phyloP scores from a whole-genome alignment of 2,113 vertebrate species.

The Tautogolabrus adspersus region DNA sequence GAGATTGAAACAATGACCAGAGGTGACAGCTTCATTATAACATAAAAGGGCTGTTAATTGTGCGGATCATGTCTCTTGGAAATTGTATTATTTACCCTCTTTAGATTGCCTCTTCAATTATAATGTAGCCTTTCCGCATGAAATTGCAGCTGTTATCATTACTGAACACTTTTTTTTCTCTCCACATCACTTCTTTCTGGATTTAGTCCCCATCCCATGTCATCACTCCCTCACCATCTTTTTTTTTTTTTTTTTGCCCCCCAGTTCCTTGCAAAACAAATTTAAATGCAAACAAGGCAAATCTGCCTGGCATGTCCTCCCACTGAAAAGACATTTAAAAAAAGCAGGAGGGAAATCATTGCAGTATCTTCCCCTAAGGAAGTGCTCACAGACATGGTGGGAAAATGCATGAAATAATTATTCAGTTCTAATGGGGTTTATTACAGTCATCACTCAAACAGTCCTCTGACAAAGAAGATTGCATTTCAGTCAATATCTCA shows the following conservation, averaged over 20 bases:
- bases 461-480: slow-evolving; percentile 5
- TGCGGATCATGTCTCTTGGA: slow-evolving; percentile 14
- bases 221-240: slow-evolving; percentile 33
- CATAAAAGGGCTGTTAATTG: slow-evolving; percentile 24
- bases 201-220: slow-evolving; percentile 28
- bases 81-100: slow-evolving; percentile 29
- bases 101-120: slow-evolving; percentile 17
- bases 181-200: slow-evolving; percentile 44
- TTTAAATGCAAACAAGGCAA: slow-evolving; percentile 75
- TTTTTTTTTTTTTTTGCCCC: slow-evolving; percentile 17
- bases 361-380: slow-evolving; percentile 34
- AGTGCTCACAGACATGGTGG: slow-evolving; percentile 14
- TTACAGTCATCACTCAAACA: slow-evolving; percentile 26
- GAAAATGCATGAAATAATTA: slow-evolving; percentile 28
- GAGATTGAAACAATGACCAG: slow-evolving; percentile 13
- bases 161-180: slow-evolving; percentile 23
- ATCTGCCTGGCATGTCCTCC: slow-evolving; percentile 57
- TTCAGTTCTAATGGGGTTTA: slow-evolving; percentile 36
- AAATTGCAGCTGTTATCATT: slow-evolving; percentile 36
- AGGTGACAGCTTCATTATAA: slow-evolving; percentile 19
- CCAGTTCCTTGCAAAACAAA: slow-evolving; percentile 44
- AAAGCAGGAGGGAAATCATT: slow-evolving; percentile 57
- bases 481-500: slow-evolving; percentile 14
- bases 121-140: slow-evolving; percentile 27
- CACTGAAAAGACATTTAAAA: slow-evolving; percentile 57